Conservation (phyloP, 2,888 invertebrate species). For the Ernsta delagoae region DNA sequence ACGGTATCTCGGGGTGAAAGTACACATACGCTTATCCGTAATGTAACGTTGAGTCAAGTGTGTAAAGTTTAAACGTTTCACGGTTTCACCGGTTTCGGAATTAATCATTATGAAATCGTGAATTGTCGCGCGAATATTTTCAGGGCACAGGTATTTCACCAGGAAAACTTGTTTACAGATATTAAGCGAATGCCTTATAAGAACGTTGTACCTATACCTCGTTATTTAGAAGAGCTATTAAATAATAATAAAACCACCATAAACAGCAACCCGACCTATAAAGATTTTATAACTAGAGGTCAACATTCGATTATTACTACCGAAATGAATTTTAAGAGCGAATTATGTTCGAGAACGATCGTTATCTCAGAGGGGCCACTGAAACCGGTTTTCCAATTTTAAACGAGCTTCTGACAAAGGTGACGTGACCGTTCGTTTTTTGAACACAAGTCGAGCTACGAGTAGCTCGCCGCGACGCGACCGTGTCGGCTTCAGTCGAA, state of each 20-base stretch:
- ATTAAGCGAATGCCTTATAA: background rate
- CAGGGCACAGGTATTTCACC: background rate
- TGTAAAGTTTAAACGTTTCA: slow-evolving; percentile 30
- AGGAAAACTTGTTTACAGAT: background rate
- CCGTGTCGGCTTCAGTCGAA: slow-evolving; percentile 48
- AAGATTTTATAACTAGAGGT: slow-evolving; percentile 32
- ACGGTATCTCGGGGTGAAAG: slow-evolving; percentile 77
- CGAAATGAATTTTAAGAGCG: slow-evolving; percentile 29
- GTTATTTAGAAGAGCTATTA: slow-evolving; percentile 10
- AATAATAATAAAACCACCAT: slow-evolving; percentile 31
- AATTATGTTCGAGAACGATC: slow-evolving; percentile 34
- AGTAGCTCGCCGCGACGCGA: slow-evolving; percentile 7
- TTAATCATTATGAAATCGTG: slow-evolving; percentile 3
- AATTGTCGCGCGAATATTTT: too few species aligned
- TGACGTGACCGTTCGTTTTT: slow-evolving; percentile 49
- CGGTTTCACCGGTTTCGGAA: too few species aligned
- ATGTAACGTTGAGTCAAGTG: slow-evolving; percentile 36
- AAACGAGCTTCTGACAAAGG: slow-evolving; percentile 18
- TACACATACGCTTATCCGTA: slow-evolving; percentile 51
- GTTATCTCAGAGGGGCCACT: slow-evolving; percentile 27
- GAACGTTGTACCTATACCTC: background rate
- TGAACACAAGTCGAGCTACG: slow-evolving; percentile 41
- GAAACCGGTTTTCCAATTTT: slow-evolving; percentile 40
- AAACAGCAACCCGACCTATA: slow-evolving; percentile 34
- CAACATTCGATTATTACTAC: slow-evolving; percentile 37